Conservation (phyloP, 2,888 invertebrate genomes). For the Craniophora ligustri region DNA sequence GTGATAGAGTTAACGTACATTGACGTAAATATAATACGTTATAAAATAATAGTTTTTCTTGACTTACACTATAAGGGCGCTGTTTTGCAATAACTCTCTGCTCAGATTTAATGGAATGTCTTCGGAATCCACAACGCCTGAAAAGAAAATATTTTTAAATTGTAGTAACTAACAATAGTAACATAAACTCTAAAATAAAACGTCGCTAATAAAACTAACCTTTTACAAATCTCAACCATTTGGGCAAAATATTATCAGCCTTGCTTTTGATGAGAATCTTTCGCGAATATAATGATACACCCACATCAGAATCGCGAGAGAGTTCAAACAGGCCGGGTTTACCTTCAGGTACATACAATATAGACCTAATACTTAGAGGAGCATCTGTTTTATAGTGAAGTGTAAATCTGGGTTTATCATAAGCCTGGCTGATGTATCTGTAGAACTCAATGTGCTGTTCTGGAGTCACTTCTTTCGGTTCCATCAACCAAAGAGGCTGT, state of each 20-base stretch:
- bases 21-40: no score
- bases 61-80: slow-evolving; percentile 93
- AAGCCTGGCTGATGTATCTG: slow-evolving; percentile 95
- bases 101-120: slow-evolving; percentile 99
- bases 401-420: slow-evolving; percentile 95
- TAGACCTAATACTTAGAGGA: slow-evolving; percentile 96
- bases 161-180: neutral
- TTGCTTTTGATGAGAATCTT: slow-evolving; percentile 97
- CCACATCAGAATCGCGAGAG: slow-evolving; percentile 94
- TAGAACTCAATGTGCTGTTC: slow-evolving; percentile 98
- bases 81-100: slow-evolving; percentile 98
- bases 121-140: slow-evolving; percentile 98
- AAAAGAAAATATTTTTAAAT: slow-evolving; percentile 46
- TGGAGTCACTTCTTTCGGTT: slow-evolving; percentile 94
- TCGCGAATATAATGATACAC: slow-evolving; percentile 96
- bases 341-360: slow-evolving; percentile 97
- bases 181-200: neutral
- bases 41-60: neutral
- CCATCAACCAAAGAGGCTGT: slow-evolving; percentile 97
- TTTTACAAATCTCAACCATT: slow-evolving; percentile 98
- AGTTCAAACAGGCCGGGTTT: slow-evolving; percentile 97
- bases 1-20: no score
- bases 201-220: slow-evolving; percentile 81
- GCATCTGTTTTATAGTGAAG: slow-evolving; percentile 98
- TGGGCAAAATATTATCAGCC: slow-evolving; percentile 96